Evolutionary conservation across 2,888 invertebrate genomes (phyloP).

Genomic region (Plagodis pulveraria): DNA sequence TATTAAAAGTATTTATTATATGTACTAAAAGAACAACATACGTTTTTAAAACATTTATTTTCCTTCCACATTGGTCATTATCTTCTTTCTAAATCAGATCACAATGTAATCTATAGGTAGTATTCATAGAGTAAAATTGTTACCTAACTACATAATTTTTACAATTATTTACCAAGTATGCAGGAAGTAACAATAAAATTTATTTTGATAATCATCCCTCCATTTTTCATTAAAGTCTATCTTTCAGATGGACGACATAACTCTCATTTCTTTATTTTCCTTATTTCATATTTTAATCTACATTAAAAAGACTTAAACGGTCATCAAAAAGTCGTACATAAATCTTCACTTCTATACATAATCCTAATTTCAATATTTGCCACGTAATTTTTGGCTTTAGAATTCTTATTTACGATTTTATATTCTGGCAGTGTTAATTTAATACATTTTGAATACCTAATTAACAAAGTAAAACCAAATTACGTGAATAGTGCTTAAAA

Average conservation of each 20-base stretch:
- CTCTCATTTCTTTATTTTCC: slow-evolving; percentile 46
- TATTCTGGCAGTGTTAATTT: slow-evolving; percentile 80
- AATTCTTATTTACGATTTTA: slow-evolving; percentile 60
- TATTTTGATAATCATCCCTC: slow-evolving; percentile 41
- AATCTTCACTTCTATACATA: slow-evolving; percentile 62
- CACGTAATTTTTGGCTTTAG: slow-evolving; percentile 59
- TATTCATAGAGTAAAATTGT: slow-evolving; percentile 53
- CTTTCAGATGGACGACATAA: slow-evolving; percentile 65
- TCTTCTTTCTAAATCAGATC: slow-evolving; percentile 66
- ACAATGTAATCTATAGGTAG: slow-evolving; percentile 59
- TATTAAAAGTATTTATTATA: slow-evolving; percentile 44
- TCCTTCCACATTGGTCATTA: slow-evolving; percentile 79
- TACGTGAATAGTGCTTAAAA: no score
- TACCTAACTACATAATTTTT: slow-evolving; percentile 52
- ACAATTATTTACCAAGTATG: slow-evolving; percentile 19
- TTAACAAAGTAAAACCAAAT: slow-evolving; percentile 13
- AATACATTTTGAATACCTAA: slow-evolving; percentile 51
- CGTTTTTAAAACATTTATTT: slow-evolving; percentile 81
- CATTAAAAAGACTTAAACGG: slow-evolving; percentile 72
- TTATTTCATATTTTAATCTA: slow-evolving; percentile 40
- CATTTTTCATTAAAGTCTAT: slow-evolving; percentile 45
- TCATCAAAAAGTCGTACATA: slow-evolving; percentile 80
- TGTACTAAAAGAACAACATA: slow-evolving; percentile 55
- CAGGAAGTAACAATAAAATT: slow-evolving; percentile 30
- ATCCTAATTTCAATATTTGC: slow-evolving; percentile 53